Evolutionary conservation across 2,888 invertebrate species (phyloP), one percentile per base, ranked within the genome.

Genomic region (Stratiomys singularior): DNA sequence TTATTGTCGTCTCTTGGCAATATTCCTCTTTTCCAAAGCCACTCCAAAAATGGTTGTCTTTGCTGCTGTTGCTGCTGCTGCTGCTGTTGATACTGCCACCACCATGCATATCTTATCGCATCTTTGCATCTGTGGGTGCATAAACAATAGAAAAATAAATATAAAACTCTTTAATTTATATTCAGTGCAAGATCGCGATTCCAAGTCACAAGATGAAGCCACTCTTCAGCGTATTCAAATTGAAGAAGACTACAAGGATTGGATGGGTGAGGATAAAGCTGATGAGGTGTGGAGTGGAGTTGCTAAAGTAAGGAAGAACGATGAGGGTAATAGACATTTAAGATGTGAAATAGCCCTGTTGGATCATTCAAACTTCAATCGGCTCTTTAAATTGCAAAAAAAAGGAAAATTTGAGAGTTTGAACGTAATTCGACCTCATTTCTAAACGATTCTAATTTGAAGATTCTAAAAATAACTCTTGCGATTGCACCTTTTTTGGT

Each of bases 81-180:
- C n/a, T 28, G 30, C n/a, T 64, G 64, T 23, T 13, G 44, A 18
- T 67, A 21, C 9, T 67, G 67, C 67, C 18, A 27, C 69, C 30
- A 69, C 69, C 30, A 30, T 69, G 74, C 74, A 60, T 74, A 74
- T 74, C 74, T 74, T 74, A 74, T 74, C 74, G 44, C 25, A 74
- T 74, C 74, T 47, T 47, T 69, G 74, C 74, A 74, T 74, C 74
- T 74, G 74, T 74, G 74, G 74, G 74, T 74, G 74, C 74, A 74
- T 60, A 58, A 74, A 74, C 74, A 74, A 74, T 74, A 74, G 74
- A 74, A 74, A 74, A 74, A 74, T 74, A 74, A 74, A 74, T 74
- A 74, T 58, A 74, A 74, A 74, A 28, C 60, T 58, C 60, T 74
- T 74, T 74, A 74, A 74, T 74, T 74, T 74, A 74, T 74, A 74